These are phyloP conservation scores for Zygaena filipendulae DNA, from an alignment of 2,888 invertebrate genomes.

Conservation along the genomic window DNA sequence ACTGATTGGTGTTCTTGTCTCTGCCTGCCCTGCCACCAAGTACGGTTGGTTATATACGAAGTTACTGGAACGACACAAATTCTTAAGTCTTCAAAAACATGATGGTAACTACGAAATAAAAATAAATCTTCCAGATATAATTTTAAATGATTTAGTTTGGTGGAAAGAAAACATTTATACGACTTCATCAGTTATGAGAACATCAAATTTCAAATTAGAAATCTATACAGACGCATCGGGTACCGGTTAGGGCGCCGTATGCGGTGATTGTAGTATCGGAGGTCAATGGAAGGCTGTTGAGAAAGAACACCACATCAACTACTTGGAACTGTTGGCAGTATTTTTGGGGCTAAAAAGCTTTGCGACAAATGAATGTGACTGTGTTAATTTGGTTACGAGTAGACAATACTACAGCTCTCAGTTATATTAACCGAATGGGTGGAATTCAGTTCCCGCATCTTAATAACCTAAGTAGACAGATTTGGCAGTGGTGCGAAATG, in stretches of 20 bases:
- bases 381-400: constrained; percentile 11
- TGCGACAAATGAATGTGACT: constrained; percentile 4
- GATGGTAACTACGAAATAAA: constrained; percentile 1
- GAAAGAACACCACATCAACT: constrained; percentile 6
- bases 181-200: neutral
- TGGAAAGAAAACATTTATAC: constrained; percentile 1
- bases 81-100: neutral
- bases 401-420: constrained; percentile 16
- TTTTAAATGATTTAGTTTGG: constrained; percentile 4
- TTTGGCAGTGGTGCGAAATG: constrained; percentile 16
- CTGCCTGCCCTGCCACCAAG: constrained; percentile 1
- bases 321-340: constrained; percentile 9
- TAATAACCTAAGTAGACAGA: constrained; percentile 7
- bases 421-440: constrained; percentile 13
- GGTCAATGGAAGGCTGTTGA: constrained; percentile 2
- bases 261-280: neutral
- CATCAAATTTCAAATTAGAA: neutral
- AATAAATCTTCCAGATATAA: neutral
- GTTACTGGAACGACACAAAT: constrained; percentile 6
- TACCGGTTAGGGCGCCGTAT: constrained; percentile 5
- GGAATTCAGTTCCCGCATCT: no score
- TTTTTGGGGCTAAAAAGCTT: constrained; percentile 11
- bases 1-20: constrained; percentile 1
- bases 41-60: constrained; percentile 4
- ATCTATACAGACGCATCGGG: constrained; percentile 7